Conservation (phyloP, 2,797 vertebrate genomes). For the Aulostomus chinensis region DNA sequence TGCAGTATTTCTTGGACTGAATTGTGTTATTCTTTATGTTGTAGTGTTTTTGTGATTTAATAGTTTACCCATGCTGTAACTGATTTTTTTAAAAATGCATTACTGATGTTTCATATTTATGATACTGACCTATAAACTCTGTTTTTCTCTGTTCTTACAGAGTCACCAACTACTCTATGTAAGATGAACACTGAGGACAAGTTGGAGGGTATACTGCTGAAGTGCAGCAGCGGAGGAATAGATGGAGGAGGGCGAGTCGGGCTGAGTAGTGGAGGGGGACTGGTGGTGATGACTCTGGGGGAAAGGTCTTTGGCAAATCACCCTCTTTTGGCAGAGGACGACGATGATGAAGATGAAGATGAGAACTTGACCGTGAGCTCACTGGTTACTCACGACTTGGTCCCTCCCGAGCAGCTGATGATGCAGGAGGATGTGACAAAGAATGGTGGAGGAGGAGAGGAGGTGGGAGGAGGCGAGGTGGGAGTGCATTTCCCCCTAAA, state of each 20-base stretch:
- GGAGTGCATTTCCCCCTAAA: constrained; percentile 87
- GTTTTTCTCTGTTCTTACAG: constrained; percentile 12
- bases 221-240: constrained; percentile 89
- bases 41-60: no score
- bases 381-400: constrained; percentile 91
- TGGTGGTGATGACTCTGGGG: constrained; percentile 89
- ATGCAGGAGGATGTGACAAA: constrained; percentile 96
- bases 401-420: constrained; percentile 96
- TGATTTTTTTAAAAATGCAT: not conserved
- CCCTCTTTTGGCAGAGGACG: constrained; percentile 88
- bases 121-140: not conserved
- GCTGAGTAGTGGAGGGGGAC: constrained; percentile 63
- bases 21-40: not conserved
- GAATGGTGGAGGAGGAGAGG: constrained; percentile 77
- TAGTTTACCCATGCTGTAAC: no score
- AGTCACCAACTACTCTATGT: constrained; percentile 58
- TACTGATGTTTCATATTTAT: not conserved
- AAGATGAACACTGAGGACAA: constrained; percentile 98
- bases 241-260: constrained; percentile 73
- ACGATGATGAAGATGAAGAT: constrained; percentile 85
- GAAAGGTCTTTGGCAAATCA: constrained; percentile 90
- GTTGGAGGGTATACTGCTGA: constrained; percentile 95
- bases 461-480: constrained; percentile 83
- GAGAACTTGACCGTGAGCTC: constrained; percentile 87
- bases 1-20: no score